These are phyloP conservation scores for Zaprionus camerounensis DNA, from an alignment of 1,140 invertebrate genomes.

Conservation along the genomic window DNA sequence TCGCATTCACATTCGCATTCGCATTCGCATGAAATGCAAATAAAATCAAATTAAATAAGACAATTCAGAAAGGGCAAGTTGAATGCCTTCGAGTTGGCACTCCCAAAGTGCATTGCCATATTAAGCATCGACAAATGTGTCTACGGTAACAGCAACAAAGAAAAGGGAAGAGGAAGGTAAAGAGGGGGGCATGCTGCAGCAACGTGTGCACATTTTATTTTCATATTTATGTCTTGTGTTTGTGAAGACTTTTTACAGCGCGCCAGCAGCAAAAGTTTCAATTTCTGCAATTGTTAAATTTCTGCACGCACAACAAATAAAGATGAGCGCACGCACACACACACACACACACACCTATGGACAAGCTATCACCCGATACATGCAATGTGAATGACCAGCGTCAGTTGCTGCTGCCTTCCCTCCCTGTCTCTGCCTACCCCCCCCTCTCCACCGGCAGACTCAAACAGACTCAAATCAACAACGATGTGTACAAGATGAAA, in stretches of 20 bases:
- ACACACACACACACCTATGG: slow-evolving; percentile 34
- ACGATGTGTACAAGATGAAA: slow-evolving; percentile 7
- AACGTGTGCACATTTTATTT: slow-evolving; percentile 75
- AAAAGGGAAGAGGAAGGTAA: background rate
- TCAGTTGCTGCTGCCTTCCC: slow-evolving; percentile 18
- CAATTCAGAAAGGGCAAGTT: slow-evolving; percentile 32
- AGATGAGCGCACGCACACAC: slow-evolving; percentile 60
- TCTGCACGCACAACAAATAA: slow-evolving; percentile 79
- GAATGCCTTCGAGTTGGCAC: slow-evolving; percentile 33
- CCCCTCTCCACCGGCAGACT: slow-evolving; percentile 19
- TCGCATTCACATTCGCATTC: no score
- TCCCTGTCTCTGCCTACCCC: slow-evolving; percentile 5
- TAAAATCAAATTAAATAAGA: slow-evolving; percentile 32
- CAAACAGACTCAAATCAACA: slow-evolving; percentile 29
- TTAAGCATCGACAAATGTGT: slow-evolving; percentile 52
- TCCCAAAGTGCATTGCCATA: slow-evolving; percentile 71
- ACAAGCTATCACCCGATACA: slow-evolving; percentile 18
- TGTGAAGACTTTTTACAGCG: slow-evolving; percentile 29
- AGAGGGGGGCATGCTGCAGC: background rate
- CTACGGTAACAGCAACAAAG: slow-evolving; percentile 36
- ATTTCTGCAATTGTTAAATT: slow-evolving; percentile 80
- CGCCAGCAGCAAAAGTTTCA: slow-evolving; percentile 67
- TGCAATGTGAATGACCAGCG: slow-evolving; percentile 75
- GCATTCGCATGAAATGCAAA: background rate
- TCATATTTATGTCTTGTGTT: slow-evolving; percentile 60